phyloP scores from a whole-genome alignment of 1,140 invertebrate species.

The Drosophila yakuba region DNA sequence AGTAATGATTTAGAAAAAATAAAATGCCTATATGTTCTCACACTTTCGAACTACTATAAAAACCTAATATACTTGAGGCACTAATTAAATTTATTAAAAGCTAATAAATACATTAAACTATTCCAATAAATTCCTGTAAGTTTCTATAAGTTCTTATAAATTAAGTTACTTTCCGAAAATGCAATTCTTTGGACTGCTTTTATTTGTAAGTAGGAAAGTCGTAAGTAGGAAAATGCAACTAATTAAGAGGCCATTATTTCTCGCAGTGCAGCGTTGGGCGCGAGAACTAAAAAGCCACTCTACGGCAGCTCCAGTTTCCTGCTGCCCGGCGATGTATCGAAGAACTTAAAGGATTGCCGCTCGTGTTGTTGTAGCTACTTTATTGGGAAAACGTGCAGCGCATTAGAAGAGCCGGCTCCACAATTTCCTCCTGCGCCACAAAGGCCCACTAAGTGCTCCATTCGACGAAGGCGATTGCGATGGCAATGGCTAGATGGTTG shows the following conservation, averaged over 20 bases:
- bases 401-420: slow-evolving; percentile 56
- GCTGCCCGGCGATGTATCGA: slow-evolving; percentile 47
- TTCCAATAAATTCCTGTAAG: too few relatives aligned
- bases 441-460: slow-evolving; percentile 72
- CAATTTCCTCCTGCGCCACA: slow-evolving; percentile 29
- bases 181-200: neutral
- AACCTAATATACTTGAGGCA: too few relatives aligned
- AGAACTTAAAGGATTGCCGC: slow-evolving; percentile 76
- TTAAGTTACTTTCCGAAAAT: neutral
- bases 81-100: too few relatives aligned
- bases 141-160: too few relatives aligned
- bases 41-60: too few relatives aligned
- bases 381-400: slow-evolving; percentile 75
- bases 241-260: slow-evolving; percentile 5
- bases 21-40: too few relatives aligned
- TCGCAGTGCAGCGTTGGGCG: slow-evolving; percentile 13
- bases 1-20: too few relatives aligned
- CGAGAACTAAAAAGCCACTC: slow-evolving; percentile 44
- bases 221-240: neutral
- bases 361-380: slow-evolving; percentile 60
- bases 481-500: too few relatives aligned
- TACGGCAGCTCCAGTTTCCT: neutral
- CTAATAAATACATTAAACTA: too few relatives aligned
- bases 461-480: slow-evolving; percentile 43
- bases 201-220: neutral